Evolutionary conservation across 2,113 vertebrate species (phyloP).

Genomic region (Noctilio leporinus): DNA sequence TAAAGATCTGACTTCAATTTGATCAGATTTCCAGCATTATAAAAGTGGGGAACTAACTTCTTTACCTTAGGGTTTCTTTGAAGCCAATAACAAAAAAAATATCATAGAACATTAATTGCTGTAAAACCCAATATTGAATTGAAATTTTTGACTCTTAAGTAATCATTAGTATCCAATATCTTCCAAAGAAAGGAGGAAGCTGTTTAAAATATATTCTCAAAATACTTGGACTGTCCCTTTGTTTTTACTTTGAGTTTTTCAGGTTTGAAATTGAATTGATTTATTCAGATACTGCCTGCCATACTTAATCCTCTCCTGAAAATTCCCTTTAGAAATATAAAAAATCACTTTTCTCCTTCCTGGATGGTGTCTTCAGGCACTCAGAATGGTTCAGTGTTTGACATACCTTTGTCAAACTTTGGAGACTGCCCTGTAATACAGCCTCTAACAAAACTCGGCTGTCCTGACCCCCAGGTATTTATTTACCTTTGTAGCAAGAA

Average conservation of each 20-base stretch:
- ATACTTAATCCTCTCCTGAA: slow-evolving; percentile 32
- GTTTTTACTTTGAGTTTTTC: slow-evolving; percentile 9
- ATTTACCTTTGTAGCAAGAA: background rate
- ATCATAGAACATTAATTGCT: background rate
- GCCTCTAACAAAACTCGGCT: background rate
- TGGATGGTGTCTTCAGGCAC: background rate
- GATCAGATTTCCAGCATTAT: background rate
- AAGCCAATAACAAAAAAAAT: background rate
- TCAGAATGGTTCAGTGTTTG: background rate
- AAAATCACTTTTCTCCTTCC: background rate
- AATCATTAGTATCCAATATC: background rate
- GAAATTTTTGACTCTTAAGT: background rate
- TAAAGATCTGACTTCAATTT: background rate
- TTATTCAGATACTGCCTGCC: background rate
- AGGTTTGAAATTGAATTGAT: background rate
- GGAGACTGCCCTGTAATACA: background rate
- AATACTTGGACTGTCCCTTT: background rate
- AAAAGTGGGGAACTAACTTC: background rate
- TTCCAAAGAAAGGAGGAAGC: background rate
- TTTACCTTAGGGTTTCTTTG: background rate
- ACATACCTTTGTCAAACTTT: background rate
- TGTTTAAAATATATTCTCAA: background rate
- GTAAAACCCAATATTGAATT: slow-evolving; percentile 1
- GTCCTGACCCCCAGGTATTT: background rate
- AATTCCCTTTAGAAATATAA: background rate